Evolutionary conservation across 1,140 invertebrate species (phyloP), one percentile per base, ranked within the genome.

Genomic region (Dendroctonus valens): DNA sequence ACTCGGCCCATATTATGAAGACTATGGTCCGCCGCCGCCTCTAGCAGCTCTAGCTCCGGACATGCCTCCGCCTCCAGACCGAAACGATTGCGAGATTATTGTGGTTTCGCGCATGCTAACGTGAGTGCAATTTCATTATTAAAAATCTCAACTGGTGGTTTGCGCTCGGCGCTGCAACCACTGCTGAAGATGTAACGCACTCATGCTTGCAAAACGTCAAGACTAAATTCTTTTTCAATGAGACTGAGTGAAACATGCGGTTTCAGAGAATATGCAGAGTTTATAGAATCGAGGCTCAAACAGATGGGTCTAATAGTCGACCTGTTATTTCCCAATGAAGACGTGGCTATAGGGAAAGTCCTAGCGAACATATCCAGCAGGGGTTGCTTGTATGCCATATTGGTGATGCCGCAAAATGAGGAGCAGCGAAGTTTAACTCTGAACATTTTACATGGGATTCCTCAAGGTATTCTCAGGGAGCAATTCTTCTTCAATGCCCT

Each of bases 1-100:
- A 11, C 11, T 15, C 38, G 63, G 42, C 9, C 48, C 9, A 8
- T 61, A 67, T 51, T 41, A 11, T 49, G 59, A 67, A 5, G 44
- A 53, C 11, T 67, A 44, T 60, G 58, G 48, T 7, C 65, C 65
- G 11, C 58, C 59, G 14, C 65, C 46, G 9, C 41, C 40, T n/a
- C 50, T 15, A 14, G 12, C 37, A 26, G 26, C 26, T 26, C 26
- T 3, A 26, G 26, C 26, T 26, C 26, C 26, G 7, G 41, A 15
- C 12, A 61, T 53, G 9, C 14, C 50, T 15, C 65, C 64, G 51
- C 69, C 69, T 44, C 63, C 71, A 48, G 67, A 70, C n/a, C 65
- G 58, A 55, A 94, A 94, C 79, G 91, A 94, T 74, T 93, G 91
- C 79, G 92, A 94, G 80, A 93, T 94, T 59, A 91, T 94, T 70